phyloP scores from a whole-genome alignment of 2,797 vertebrate genomes.

The Sebastes jordani region DNA sequence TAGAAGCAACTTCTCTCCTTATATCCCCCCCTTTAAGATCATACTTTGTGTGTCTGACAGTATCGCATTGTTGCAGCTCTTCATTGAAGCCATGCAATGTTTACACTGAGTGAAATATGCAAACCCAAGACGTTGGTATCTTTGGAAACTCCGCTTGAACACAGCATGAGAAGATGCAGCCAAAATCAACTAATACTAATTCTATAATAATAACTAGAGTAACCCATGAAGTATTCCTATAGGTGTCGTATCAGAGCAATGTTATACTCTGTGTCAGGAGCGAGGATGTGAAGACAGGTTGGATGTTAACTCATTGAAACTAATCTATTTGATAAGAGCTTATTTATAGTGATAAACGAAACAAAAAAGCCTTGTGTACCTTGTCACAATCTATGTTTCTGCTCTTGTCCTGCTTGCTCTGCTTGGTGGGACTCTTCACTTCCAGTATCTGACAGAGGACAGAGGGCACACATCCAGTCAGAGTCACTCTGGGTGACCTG shows the following conservation, averaged over 20 bases:
- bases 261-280: not conserved
- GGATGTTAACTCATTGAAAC: not conserved
- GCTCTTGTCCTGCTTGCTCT: slow-evolving; percentile 91
- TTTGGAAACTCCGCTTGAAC: not conserved
- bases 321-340: not conserved
- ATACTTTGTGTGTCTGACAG: not conserved
- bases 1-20: not conserved
- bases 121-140: not conserved
- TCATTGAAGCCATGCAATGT: not conserved
- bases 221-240: not conserved
- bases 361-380: slow-evolving; percentile 72
- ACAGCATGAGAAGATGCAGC: not conserved
- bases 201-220: not conserved
- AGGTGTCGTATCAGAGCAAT: not conserved
- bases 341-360: not conserved
- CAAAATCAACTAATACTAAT: not conserved
- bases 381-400: slow-evolving; percentile 95
- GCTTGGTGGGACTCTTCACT: slow-evolving; percentile 93
- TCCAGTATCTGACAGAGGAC: slow-evolving; percentile 87
- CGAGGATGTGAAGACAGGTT: not conserved
- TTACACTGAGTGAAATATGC: not conserved
- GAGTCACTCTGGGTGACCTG: not conserved
- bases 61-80: not conserved
- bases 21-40: not conserved
- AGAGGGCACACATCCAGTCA: not conserved